A percentile compares a stretch with the other conserved stretches of the same genome.
Evolutionary conservation across 2,113 vertebrate species (phyloP).

Genomic region (Halcyon senegalensis): DNA sequence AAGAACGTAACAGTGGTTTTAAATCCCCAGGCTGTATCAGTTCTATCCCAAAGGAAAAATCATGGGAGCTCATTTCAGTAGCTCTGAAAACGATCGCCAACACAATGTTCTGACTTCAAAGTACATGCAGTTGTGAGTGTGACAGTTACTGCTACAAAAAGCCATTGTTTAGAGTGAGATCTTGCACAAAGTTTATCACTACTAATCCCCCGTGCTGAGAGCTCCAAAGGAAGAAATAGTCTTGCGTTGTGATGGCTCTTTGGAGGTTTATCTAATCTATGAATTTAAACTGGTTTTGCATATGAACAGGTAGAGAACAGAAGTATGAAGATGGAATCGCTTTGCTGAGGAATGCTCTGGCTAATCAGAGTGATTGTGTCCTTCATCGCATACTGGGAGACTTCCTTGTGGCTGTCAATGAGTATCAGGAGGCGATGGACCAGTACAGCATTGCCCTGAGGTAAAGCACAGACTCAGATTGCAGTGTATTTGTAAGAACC

Average conservation of each 20-base stretch:
- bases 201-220: background rate
- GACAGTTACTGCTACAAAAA: background rate
- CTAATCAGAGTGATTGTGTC: conserved; percentile 97
- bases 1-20: background rate
- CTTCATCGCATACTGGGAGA: conserved; percentile 97
- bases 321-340: conserved; percentile 96
- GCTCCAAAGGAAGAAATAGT: background rate
- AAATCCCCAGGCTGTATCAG: too few relatives aligned
- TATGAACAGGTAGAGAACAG: conserved; percentile 88
- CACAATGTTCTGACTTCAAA: background rate
- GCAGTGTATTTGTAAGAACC: rapidly evolving
- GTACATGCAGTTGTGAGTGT: background rate
- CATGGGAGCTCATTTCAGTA: background rate
- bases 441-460: conserved; percentile 98
- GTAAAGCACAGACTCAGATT: conserved; percentile 61
- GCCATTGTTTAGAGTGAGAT: background rate
- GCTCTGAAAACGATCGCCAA: background rate
- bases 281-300: background rate
- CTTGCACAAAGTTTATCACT: background rate
- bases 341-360: conserved; percentile 89
- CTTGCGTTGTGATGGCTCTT: background rate
- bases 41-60: background rate
- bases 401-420: conserved; percentile 94
- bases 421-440: conserved; percentile 99
- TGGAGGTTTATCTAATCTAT: background rate